Conservation (phyloP, 2,113 vertebrate species). For the Eurystomus gularis region DNA sequence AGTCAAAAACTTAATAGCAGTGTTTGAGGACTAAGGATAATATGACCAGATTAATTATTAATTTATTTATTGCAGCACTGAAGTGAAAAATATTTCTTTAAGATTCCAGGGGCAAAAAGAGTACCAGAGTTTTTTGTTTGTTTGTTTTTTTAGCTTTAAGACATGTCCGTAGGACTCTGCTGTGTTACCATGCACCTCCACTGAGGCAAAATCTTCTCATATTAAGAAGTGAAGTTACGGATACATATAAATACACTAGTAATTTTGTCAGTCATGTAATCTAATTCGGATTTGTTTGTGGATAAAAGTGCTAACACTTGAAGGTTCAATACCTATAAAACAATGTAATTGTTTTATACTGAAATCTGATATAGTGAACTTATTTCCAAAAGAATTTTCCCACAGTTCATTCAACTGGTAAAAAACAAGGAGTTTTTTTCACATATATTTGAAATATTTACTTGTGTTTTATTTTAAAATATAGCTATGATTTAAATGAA, state of each 20-base stretch:
- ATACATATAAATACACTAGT: neutral
- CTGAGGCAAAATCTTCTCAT: neutral
- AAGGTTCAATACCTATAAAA: neutral
- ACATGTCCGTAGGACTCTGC: neutral
- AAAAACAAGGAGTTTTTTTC: neutral
- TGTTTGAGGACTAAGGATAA: neutral
- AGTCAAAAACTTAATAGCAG: neutral
- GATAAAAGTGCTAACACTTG: neutral
- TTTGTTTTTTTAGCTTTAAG: neutral
- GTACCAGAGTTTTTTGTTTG: neutral
- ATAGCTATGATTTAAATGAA: neutral
- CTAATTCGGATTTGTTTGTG: neutral
- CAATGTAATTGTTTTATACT: neutral
- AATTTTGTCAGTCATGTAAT: neutral
- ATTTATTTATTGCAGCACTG: neutral
- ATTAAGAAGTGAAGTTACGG: neutral
- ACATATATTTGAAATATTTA: neutral
- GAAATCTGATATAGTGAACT: neutral
- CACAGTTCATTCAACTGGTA: neutral
- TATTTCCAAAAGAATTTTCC: neutral
- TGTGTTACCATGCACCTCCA: neutral
- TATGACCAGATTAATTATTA: neutral
- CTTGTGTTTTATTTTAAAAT: neutral
- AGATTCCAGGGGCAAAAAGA: neutral
- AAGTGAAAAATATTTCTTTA: neutral